phyloP scores from a whole-genome alignment of 2,888 invertebrate species.

The Oasisia sp. region DNA sequence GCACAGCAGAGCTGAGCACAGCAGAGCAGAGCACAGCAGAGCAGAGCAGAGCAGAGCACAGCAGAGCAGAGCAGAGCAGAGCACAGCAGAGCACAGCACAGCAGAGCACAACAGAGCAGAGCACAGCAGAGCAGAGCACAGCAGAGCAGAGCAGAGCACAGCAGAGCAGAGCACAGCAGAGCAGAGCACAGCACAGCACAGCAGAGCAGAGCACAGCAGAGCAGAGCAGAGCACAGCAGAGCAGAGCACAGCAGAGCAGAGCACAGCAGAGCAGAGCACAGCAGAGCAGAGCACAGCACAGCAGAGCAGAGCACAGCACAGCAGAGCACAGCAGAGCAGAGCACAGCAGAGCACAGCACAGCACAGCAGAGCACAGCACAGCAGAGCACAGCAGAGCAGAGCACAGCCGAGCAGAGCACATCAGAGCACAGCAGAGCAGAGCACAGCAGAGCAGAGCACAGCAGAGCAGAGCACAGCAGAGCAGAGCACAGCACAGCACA shows the following conservation, averaged over 20 bases:
- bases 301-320: neutral
- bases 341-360: conserved; percentile 26
- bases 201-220: conserved; percentile 28
- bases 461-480: conserved; percentile 33
- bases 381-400: neutral
- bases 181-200: neutral
- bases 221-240: conserved; percentile 30
- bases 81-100: conserved; percentile 30
- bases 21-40: conserved; percentile 19
- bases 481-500: conserved; percentile 31
- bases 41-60: conserved; percentile 26
- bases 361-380: conserved; percentile 33
- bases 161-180: neutral
- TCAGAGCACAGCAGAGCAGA: conserved; percentile 34
- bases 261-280: conserved; percentile 30
- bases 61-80: conserved; percentile 30
- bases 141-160: conserved; percentile 20
- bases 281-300: conserved; percentile 26
- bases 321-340: conserved; percentile 34
- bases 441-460: conserved; percentile 34
- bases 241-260: conserved; percentile 33
- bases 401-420: too few relatives aligned
- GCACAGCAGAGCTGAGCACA: conserved; percentile 3
- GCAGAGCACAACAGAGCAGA: conserved; percentile 26
- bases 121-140: conserved; percentile 23